Percentiles rank a stretch among this genome's conserved stretches.
Conservation (phyloP, 2,888 invertebrate genomes). For the Apamea anceps region DNA sequence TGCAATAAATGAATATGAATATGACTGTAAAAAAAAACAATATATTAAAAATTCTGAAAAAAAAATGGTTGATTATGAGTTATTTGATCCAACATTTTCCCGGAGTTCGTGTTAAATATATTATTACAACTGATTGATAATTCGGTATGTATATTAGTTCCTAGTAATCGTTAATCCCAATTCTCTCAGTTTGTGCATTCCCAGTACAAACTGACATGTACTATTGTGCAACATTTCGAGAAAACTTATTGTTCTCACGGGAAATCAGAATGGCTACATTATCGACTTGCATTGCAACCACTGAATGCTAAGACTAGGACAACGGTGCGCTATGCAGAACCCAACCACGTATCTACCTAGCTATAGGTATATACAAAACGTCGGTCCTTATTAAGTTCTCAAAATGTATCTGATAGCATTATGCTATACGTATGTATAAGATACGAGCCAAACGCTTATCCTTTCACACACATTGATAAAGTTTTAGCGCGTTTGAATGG, state of each 20-base stretch:
- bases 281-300: constrained; percentile 64
- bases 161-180: not conserved
- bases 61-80: not conserved
- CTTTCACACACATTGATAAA: constrained; percentile 89
- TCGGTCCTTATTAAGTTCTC: constrained; percentile 49
- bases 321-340: constrained; percentile 42
- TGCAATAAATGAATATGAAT: no score
- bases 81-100: not conserved
- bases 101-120: not conserved
- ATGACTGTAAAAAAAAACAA: not conserved
- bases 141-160: not conserved
- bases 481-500: constrained; percentile 90
- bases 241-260: constrained; percentile 67
- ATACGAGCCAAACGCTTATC: constrained; percentile 86
- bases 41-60: not conserved
- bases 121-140: not conserved
- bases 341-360: constrained; percentile 21
- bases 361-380: constrained; percentile 17
- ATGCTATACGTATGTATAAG: constrained; percentile 70
- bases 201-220: constrained; percentile 40
- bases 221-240: constrained; percentile 56
- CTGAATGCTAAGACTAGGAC: constrained; percentile 60
- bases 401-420: constrained; percentile 52
- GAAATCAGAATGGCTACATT: constrained; percentile 68
- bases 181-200: constrained; percentile 24